Evolutionary conservation across 2,888 invertebrate genomes (phyloP).

Genomic region (Hypena proboscidalis): DNA sequence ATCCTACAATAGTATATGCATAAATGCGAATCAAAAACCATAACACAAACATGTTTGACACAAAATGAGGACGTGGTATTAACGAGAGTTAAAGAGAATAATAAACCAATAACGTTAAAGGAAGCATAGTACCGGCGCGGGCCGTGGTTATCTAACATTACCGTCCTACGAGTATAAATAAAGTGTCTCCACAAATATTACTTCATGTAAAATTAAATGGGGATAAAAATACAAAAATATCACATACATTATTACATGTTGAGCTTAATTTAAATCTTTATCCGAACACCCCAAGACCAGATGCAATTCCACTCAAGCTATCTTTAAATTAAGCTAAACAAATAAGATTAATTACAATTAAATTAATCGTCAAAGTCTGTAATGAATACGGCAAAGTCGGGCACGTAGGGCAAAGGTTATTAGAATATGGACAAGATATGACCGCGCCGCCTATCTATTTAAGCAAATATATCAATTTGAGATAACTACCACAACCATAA

Average conservation of each 20-base stretch:
- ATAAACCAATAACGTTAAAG: constrained; percentile 71
- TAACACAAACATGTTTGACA: constrained; percentile 57
- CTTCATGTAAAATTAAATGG: constrained; percentile 68
- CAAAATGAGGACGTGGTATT: constrained; percentile 64
- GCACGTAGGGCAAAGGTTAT: constrained; percentile 39
- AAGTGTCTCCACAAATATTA: constrained; percentile 63
- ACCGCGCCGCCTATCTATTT: constrained; percentile 67
- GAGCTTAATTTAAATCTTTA: constrained; percentile 83
- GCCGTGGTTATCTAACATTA: constrained; percentile 59
- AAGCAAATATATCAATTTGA: constrained; percentile 79
- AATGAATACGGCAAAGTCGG: constrained; percentile 51
- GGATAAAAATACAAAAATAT: constrained; percentile 83
- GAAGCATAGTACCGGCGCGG: constrained; percentile 75
- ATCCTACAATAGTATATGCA: constrained; percentile 70
- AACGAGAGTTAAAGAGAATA: constrained; percentile 75
- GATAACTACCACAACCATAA: constrained; percentile 84
- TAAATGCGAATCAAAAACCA: constrained; percentile 75
- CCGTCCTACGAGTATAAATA: constrained; percentile 68
- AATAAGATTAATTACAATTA: constrained; percentile 62
- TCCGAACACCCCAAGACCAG: constrained; percentile 56
- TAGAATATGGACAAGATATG: constrained; percentile 49
- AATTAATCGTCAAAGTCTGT: constrained; percentile 48
- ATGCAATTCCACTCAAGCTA: constrained; percentile 43
- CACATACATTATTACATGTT: constrained; percentile 85
- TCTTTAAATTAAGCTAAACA: constrained; percentile 83